phyloP scores from a whole-genome alignment of 2,888 invertebrate genomes.

The Yponomeuta evonymella region DNA sequence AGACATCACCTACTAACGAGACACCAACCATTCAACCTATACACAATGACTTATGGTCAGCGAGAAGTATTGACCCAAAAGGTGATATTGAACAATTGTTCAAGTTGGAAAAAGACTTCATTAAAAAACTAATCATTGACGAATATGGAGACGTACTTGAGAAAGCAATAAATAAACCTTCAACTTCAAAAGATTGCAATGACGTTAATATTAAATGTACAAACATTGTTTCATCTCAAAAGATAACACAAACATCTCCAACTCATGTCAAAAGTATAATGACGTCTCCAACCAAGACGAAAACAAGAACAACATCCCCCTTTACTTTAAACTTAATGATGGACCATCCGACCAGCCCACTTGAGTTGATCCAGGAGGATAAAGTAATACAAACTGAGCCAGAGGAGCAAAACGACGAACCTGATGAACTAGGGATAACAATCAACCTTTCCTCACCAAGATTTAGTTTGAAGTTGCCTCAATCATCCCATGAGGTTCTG shows the following conservation, averaged over 20 bases:
- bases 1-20: slow-evolving; percentile 57
- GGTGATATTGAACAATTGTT: slow-evolving; percentile 59
- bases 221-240: slow-evolving; percentile 48
- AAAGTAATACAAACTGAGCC: slow-evolving; percentile 30
- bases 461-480: slow-evolving; percentile 59
- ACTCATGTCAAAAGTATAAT: slow-evolving; percentile 59
- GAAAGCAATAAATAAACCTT: slow-evolving; percentile 54
- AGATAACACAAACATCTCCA: slow-evolving; percentile 68
- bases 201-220: slow-evolving; percentile 28
- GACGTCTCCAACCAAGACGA: slow-evolving; percentile 64
- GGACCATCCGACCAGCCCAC: slow-evolving; percentile 59
- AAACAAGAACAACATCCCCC: slow-evolving; percentile 65
- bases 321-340: slow-evolving; percentile 40
- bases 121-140: slow-evolving; percentile 59
- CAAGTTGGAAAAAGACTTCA: slow-evolving; percentile 62
- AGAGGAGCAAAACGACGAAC: slow-evolving; percentile 30
- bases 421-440: slow-evolving; percentile 49
- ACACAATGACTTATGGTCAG: slow-evolving; percentile 58
- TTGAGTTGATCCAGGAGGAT: slow-evolving; percentile 35
- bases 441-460: slow-evolving; percentile 63
- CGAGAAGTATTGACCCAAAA: slow-evolving; percentile 40
- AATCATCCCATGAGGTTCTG: slow-evolving; percentile 49
- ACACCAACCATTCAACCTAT: slow-evolving; percentile 47
- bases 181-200: slow-evolving; percentile 42
- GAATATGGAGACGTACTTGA: slow-evolving; percentile 62